Conservation (phyloP, 2,888 invertebrate species). For the Cactoblastis cactorum region DNA sequence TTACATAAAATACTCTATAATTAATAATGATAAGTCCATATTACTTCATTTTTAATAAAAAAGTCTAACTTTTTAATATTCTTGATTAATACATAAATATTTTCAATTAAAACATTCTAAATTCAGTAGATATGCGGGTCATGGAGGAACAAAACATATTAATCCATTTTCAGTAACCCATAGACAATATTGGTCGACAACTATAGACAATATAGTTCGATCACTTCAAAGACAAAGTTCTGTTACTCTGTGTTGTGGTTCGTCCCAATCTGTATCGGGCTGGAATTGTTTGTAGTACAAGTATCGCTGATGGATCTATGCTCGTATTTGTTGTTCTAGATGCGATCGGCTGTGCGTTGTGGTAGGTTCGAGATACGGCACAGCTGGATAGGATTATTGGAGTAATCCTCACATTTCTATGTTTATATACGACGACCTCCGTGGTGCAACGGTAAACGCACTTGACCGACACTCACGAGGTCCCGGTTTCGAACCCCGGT, state of each 20-base stretch:
- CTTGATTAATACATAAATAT: too few relatives aligned
- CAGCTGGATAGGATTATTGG: conserved; percentile 21
- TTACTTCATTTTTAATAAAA: too few relatives aligned
- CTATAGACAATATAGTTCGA: too few relatives aligned
- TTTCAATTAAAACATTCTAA: too few relatives aligned
- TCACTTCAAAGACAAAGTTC: neutral
- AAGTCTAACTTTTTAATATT: too few relatives aligned
- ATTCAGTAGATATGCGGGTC: too few relatives aligned
- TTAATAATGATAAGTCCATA: too few relatives aligned
- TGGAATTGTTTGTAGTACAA: conserved; percentile 47
- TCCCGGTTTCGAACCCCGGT: too few relatives aligned
- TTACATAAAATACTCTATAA: too few relatives aligned
- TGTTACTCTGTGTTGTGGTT: neutral
- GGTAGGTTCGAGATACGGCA: conserved; percentile 27
- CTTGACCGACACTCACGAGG: neutral
- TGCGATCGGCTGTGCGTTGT: conserved; percentile 21
- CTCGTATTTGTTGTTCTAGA: conserved; percentile 41
- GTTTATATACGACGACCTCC: too few relatives aligned
- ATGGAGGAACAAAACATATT: too few relatives aligned
- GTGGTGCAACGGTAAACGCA: too few relatives aligned
- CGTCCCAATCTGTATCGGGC: conserved; percentile 44
- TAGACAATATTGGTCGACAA: neutral
- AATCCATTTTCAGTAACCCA: neutral
- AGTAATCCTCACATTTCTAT: neutral
- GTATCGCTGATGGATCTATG: conserved; percentile 30